phyloP scores from a whole-genome alignment of 2,113 vertebrate genomes.

The Nipponia nippon region DNA sequence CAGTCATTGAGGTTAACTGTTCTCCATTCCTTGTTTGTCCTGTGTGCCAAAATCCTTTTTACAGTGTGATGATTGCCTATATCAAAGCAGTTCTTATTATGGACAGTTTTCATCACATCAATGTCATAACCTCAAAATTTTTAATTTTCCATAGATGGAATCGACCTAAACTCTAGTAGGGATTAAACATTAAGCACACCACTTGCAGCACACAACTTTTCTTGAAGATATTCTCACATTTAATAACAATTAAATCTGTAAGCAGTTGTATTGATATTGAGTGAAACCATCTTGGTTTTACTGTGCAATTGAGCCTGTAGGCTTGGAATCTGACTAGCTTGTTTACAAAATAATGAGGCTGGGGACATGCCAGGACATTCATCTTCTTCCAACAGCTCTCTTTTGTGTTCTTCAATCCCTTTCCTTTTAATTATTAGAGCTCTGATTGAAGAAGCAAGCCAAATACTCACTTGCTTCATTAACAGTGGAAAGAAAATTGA shows the following conservation, averaged over 20 bases:
- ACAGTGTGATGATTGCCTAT: fast-evolving
- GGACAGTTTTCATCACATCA: not conserved
- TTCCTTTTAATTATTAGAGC: not conserved
- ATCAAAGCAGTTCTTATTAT: not conserved
- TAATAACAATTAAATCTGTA: not conserved
- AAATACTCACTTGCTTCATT: not conserved
- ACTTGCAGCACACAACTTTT: not conserved
- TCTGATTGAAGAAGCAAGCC: not conserved
- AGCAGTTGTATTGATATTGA: not conserved
- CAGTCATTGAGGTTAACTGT: not conserved
- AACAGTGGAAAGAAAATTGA: not conserved
- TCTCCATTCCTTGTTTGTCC: not conserved
- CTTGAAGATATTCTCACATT: not conserved
- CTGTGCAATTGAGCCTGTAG: not conserved
- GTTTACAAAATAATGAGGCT: not conserved
- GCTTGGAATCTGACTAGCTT: not conserved
- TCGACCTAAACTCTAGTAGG: not conserved
- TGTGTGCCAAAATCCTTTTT: not conserved
- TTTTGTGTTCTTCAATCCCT: not conserved
- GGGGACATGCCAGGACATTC: not conserved
- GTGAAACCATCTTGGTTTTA: not conserved
- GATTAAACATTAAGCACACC: not conserved
- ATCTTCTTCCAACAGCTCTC: not conserved
- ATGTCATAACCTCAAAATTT: not conserved
- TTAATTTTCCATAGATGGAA: not conserved